Evolutionary conservation across 2,113 vertebrate species (phyloP).

Genomic region (Hydrochoerus hydrochaeris): DNA sequence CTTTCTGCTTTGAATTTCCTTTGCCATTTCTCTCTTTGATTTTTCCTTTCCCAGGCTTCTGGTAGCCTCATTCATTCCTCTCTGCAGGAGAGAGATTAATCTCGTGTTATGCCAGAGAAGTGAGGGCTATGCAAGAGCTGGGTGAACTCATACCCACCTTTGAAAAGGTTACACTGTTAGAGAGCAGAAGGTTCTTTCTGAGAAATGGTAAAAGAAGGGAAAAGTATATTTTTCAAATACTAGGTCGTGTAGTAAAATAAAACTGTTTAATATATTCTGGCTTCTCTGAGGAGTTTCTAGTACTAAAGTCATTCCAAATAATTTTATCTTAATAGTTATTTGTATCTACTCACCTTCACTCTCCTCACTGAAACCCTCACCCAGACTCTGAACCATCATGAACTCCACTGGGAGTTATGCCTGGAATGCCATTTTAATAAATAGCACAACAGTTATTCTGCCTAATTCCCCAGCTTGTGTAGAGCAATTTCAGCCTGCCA

Average conservation of each 20-base stretch:
- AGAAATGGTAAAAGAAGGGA: not conserved
- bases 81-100: not conserved
- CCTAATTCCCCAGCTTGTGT: constrained; percentile 55
- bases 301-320: constrained; percentile 3
- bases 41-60: not conserved
- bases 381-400: constrained; percentile 13
- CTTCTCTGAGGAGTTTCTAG: constrained; percentile 40
- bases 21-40: not conserved
- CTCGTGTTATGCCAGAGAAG: not conserved
- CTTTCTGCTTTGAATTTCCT: not conserved
- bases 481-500: constrained; percentile 71
- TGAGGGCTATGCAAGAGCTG: not conserved
- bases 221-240: not conserved
- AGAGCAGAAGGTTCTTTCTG: not conserved
- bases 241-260: not conserved
- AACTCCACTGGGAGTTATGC: constrained; percentile 47
- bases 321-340: constrained; percentile 44
- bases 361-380: constrained; percentile 8
- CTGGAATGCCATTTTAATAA: constrained; percentile 67
- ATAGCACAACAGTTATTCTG: constrained; percentile 54
- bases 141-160: not conserved
- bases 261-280: not conserved
- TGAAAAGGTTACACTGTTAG: constrained; percentile 28
- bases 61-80: not conserved
- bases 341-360: constrained; percentile 23